phyloP scores from a whole-genome alignment of 2,113 vertebrate genomes.

The Plestiodon gilberti region DNA sequence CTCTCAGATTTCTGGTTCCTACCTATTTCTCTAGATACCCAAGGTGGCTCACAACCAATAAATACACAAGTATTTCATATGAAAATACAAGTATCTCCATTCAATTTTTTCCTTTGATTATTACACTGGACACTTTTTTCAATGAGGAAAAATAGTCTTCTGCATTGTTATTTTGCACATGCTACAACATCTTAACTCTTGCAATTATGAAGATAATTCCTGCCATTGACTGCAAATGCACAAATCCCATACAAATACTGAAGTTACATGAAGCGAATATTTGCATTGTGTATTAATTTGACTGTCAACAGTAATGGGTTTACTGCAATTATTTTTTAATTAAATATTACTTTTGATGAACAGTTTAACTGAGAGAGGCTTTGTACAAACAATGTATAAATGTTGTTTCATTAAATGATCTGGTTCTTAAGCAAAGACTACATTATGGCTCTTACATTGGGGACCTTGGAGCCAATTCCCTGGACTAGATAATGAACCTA shows the following conservation, averaged over 20 bases:
- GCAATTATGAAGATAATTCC: not conserved
- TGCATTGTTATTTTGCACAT: not conserved
- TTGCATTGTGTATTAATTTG: conserved; percentile 37
- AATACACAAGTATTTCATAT: too few species aligned
- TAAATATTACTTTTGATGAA: conserved; percentile 47
- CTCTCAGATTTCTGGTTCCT: not conserved
- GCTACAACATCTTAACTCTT: not conserved
- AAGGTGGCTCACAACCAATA: too few species aligned
- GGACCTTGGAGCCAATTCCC: conserved; percentile 36
- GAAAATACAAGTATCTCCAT: not conserved
- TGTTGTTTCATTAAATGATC: not conserved
- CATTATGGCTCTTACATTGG: not conserved
- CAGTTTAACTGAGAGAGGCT: conserved; percentile 46
- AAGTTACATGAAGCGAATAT: conserved; percentile 59
- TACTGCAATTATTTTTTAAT: conserved; percentile 53
- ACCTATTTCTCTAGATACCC: not conserved
- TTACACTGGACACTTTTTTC: not conserved
- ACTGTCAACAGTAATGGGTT: conserved; percentile 25
- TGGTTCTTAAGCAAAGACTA: not conserved
- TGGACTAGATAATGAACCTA: conserved; percentile 31
- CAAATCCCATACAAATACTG: not conserved
- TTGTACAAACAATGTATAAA: not conserved
- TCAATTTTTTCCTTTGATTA: not conserved
- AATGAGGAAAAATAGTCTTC: not conserved
- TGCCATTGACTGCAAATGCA: not conserved